Evolutionary conservation across 1,140 invertebrate species (phyloP).

Genomic region (Drosophila ohnishii): DNA sequence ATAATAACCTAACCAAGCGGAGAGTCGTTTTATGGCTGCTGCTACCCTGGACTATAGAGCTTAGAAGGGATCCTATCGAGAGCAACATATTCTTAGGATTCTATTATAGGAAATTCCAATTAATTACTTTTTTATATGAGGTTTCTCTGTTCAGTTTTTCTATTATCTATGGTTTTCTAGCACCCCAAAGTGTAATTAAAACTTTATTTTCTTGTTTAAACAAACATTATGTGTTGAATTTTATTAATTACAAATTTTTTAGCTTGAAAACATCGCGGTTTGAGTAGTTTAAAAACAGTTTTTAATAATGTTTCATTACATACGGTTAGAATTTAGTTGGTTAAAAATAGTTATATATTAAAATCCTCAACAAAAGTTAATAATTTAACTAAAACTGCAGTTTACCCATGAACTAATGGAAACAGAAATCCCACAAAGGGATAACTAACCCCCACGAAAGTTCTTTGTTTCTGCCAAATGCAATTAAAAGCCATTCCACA

Average conservation of each 20-base stretch:
- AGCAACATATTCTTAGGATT: background rate
- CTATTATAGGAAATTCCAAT: background rate
- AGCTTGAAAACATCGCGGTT: background rate
- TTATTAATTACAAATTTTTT: background rate
- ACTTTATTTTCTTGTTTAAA: too few relatives aligned
- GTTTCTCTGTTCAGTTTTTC: background rate
- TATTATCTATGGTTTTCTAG: background rate
- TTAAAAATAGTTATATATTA: background rate
- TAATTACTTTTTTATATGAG: too few relatives aligned
- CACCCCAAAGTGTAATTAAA: background rate
- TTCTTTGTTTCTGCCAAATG: slow-evolving; percentile 2
- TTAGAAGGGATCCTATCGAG: background rate
- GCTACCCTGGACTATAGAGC: slow-evolving; percentile 16
- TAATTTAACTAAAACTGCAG: background rate
- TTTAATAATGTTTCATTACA: background rate
- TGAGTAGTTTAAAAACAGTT: background rate
- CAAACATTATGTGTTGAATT: background rate
- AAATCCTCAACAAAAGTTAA: background rate
- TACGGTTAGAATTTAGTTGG: background rate
- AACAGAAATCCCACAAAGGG: background rate
- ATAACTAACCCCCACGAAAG: background rate
- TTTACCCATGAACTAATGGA: background rate
- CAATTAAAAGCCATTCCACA: slow-evolving; percentile 45
- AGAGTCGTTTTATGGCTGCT: slow-evolving; percentile 31
- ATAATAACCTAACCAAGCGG: slow-evolving; percentile 50